Evolutionary conservation across 2,113 vertebrate species (phyloP).

Genomic region (Cynocephalus volans): DNA sequence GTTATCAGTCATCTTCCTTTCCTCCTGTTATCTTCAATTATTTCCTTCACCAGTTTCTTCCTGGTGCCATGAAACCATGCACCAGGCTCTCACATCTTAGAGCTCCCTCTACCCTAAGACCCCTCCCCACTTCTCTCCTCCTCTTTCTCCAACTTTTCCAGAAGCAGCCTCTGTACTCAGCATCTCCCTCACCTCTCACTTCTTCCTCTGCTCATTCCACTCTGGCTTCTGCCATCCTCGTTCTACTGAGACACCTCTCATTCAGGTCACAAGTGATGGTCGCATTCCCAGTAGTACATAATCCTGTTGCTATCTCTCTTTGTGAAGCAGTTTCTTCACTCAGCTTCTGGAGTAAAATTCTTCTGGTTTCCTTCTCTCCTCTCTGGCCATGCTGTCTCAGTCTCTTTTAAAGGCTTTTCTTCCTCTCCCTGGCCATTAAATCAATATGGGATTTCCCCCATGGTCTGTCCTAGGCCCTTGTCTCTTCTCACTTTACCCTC

Average conservation of each 20-base stretch:
- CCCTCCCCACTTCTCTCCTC: background rate
- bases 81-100: background rate
- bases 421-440: background rate
- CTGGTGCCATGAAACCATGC: background rate
- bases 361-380: background rate
- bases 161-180: background rate
- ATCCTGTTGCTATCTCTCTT: background rate
- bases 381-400: background rate
- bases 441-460: background rate
- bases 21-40: background rate
- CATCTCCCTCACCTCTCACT: no score
- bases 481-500: background rate
- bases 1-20: background rate
- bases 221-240: background rate
- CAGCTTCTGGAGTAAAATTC: background rate
- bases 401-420: background rate
- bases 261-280: background rate
- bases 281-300: background rate
- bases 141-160: background rate
- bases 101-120: rapidly evolving
- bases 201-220: background rate
- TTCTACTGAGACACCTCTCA: background rate
- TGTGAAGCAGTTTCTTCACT: background rate
- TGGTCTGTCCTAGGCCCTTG: background rate
- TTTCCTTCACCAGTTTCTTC: background rate